These are phyloP conservation scores for Mesitornis unicolor DNA, from an alignment of 2,113 vertebrate genomes.

Conservation along the genomic window DNA sequence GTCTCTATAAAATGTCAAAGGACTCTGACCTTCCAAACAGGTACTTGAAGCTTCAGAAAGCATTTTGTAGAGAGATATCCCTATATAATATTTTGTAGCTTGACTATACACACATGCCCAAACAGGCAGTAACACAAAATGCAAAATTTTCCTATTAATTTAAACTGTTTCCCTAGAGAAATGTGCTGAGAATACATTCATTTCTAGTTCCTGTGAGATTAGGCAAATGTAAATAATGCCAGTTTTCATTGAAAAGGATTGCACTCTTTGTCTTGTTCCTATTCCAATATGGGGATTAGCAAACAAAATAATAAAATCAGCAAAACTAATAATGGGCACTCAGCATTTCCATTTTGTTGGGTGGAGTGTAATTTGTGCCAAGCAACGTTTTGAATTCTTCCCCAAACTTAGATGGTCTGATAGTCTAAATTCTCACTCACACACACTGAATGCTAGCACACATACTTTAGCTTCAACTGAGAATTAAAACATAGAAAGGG, in stretches of 20 bases:
- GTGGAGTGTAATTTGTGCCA: neutral
- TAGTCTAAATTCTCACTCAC: neutral
- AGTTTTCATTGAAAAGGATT: conserved; percentile 7
- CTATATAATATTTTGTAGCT: neutral
- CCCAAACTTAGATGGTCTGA: neutral
- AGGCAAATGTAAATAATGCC: conserved; percentile 29
- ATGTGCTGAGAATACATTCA: neutral
- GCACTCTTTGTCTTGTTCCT: neutral
- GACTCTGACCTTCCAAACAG: neutral
- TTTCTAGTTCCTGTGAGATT: neutral
- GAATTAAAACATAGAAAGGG: neutral
- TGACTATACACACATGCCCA: neutral
- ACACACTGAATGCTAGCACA: neutral
- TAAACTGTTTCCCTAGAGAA: neutral
- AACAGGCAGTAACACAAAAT: neutral
- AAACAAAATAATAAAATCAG: neutral
- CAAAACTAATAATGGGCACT: neutral
- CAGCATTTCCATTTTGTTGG: neutral
- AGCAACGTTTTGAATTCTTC: neutral
- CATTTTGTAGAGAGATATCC: neutral
- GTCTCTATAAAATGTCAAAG: neutral
- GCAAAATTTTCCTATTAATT: neutral
- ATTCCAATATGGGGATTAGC: neutral
- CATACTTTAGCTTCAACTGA: neutral
- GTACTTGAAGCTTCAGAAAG: neutral